Evolutionary conservation across 2,888 invertebrate genomes (phyloP), one percentile per base, ranked within the genome.

Genomic region (Drosophila mimetica): DNA sequence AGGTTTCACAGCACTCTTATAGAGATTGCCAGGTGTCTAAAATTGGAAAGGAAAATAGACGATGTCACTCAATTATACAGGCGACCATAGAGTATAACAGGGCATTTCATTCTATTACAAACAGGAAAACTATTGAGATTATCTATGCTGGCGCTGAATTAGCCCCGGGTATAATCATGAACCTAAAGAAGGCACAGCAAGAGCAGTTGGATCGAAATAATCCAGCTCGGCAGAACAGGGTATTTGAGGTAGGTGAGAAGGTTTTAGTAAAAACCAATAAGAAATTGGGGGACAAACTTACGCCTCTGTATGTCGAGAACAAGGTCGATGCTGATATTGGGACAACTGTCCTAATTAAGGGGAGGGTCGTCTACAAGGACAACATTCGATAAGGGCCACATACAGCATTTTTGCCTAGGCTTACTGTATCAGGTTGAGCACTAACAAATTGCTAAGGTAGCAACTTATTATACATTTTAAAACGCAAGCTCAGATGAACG

Each of bases 61-160:
- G n/a, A 44, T 13, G 2, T 14, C n/a, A 36, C 14, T 1, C 16
- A 51, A 37, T 34, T 34, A 48, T 36, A 11, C 36, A 36, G 36
- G 34, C 51, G n/a, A 16, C 37, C 25, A 14, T 51, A 36, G 37
- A 51, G 22, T 51, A 37, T 14, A 51, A 37, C 16, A 36, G 16
- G 20, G 8, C 11, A 16, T 37, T 51, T 14, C 51, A 39, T 13
- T 51, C 37, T 2, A 25, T 39, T 13, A 51, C 16, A 16, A 37
- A 37, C 16, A 25, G 11, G 9, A 51, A 51, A 11, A 25, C 20
- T 22, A 5, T 22, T 22, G 22, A 39, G n/a, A 20, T 47, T 25
- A 46, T 32, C 11, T 7, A 20, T 28, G 28, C 30, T 9, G 2
- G 25, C 1, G n/a, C 36, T 22, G 36, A 52, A 2, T 8, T 30